phyloP scores from a whole-genome alignment of 2,888 invertebrate species.

The Shargacucullia verbasci region DNA sequence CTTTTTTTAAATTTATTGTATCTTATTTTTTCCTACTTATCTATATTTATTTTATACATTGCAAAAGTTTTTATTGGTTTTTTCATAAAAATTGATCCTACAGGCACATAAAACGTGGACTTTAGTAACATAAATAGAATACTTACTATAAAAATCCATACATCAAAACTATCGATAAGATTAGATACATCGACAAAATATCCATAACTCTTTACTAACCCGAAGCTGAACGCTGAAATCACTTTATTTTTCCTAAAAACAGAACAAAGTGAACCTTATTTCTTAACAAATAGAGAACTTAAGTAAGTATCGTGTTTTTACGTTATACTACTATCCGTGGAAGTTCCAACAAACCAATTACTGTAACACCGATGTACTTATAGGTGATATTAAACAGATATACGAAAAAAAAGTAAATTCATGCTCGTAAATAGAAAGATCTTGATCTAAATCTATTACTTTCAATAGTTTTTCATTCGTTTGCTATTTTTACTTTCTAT shows the following conservation, averaged over 20 bases:
- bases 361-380: conserved; percentile 1
- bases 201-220: conserved; percentile 22
- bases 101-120: background rate
- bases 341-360: conserved; percentile 52
- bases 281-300: background rate
- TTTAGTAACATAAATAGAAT: background rate
- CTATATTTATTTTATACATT: too few species aligned
- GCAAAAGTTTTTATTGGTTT: too few species aligned
- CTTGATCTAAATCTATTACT: background rate
- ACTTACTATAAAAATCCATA: conserved; percentile 4
- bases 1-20: too few species aligned
- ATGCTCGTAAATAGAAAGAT: background rate
- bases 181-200: conserved; percentile 20
- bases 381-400: conserved; percentile 43
- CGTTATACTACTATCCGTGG: conserved; percentile 41
- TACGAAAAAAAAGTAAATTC: conserved; percentile 8
- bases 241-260: conserved; percentile 1
- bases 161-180: conserved; percentile 21
- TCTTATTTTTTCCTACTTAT: too few species aligned
- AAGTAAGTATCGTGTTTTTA: background rate
- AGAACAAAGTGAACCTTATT: conserved; percentile 17
- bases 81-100: too few species aligned
- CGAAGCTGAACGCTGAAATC: conserved; percentile 26
- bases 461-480: too few species aligned
- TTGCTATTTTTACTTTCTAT: too few species aligned